phyloP scores from a whole-genome alignment of 2,888 invertebrate genomes.

The Acanthosoma haemorrhoidale region DNA sequence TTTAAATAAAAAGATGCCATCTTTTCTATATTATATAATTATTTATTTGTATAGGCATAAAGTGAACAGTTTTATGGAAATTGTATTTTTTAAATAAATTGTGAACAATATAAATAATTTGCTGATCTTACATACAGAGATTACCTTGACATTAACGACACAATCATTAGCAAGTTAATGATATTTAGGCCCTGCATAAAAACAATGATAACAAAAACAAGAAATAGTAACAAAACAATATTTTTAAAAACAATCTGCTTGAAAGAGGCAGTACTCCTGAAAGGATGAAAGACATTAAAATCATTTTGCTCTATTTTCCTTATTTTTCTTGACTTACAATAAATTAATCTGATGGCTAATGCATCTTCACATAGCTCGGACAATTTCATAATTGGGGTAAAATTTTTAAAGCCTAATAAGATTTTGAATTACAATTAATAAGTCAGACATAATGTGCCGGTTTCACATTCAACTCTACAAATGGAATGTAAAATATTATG shows the following conservation, averaged over 20 bases:
- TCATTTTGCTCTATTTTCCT: constrained; percentile 21
- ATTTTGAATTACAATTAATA: neutral
- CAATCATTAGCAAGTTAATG: too few relatives aligned
- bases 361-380: too few relatives aligned
- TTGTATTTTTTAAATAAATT: neutral
- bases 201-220: constrained; percentile 28
- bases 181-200: constrained; percentile 21
- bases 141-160: neutral
- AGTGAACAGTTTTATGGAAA: constrained; percentile 27
- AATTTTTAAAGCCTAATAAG: constrained; percentile 2
- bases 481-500: constrained; percentile 19
- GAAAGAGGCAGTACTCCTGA: constrained; percentile 6
- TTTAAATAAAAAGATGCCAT: constrained; percentile 39
- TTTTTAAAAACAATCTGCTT: constrained; percentile 25
- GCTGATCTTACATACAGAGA: neutral
- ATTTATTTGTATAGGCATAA: constrained; percentile 26
- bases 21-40: constrained; percentile 37
- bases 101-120: neutral
- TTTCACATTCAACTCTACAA: constrained; percentile 4
- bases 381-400: neutral
- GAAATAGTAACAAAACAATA: constrained; percentile 30
- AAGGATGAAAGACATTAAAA: constrained; percentile 32
- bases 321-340: neutral
- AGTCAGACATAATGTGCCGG: constrained; percentile 7
- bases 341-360: constrained; percentile 2